Base-by-base conservation (phyloP, 2,797 vertebrate species). In the Urocyon cinereoargenteus region DNA sequence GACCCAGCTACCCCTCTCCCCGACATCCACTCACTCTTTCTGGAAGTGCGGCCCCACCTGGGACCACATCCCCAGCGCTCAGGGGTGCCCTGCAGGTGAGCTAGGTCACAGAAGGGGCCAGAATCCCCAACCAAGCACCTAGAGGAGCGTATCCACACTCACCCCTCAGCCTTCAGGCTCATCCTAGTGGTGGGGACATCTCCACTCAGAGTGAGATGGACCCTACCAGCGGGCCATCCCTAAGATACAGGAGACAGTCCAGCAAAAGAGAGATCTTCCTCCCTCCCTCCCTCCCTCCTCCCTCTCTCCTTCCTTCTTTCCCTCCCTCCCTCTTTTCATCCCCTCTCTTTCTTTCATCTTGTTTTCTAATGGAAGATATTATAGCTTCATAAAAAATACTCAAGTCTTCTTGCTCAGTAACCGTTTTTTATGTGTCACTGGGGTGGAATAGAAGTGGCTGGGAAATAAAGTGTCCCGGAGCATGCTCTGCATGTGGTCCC, bases 381-480 rank as follows among this genome's bases (percentile, higher is more conserved):
- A 97, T 82, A 95, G 45, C 86, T 84, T 98, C 97, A 86, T 98
- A 98, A 98, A 98, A 97, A 90, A 26, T 86, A 94, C 95, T 94
- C 26, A 72, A 86, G 97, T 88, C 96, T 97, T 98, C 90, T 96
- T 97, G 96, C 96, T 97, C 97, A 73, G 92, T 96, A 96, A 86
- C 95, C 49, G 9, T 21, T 97, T 97, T 98, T 97, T 98, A 90
- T 98, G 97, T 97, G 98, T 97, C 98, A 84, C 86, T 36, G 51
- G 96, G 96, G 97, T 95, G 55, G 95, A 89, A 94, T 45, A 62
- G 90, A 98, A 93, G 21, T 86, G 96, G 72, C 97, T 24, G 91
- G 90, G 92, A 94, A 77, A 55, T 96, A 86, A 96, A 97, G 91
- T 89, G 61, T 6, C 14, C 26, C 79, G 66, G 95, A 68, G 82